Conservation (phyloP, 2,113 vertebrate species). For the Siniperca chuatsi region DNA sequence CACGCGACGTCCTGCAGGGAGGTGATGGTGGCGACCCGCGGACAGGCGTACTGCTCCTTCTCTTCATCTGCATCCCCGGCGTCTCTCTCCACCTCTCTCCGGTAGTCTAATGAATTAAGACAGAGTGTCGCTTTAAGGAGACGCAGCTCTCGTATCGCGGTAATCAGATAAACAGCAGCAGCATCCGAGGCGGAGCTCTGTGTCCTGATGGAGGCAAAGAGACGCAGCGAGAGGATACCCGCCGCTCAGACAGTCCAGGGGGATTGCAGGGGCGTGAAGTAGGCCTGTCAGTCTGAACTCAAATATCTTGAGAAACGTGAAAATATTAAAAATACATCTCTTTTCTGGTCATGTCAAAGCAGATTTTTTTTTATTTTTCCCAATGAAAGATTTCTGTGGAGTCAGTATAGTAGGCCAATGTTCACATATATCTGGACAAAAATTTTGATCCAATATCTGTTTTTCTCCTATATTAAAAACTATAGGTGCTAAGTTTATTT, state of each 20-base stretch:
- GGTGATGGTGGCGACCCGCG: constrained; percentile 19
- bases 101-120: constrained; percentile 25
- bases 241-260: neutral
- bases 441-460: neutral
- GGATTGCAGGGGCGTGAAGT: neutral
- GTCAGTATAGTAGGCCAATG: no score
- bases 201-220: constrained; percentile 18
- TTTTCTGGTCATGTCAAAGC: neutral
- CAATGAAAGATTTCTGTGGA: neutral
- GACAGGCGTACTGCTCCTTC: constrained; percentile 17
- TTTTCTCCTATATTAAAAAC: neutral
- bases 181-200: constrained; percentile 63
- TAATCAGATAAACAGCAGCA: constrained; percentile 58
- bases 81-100: constrained; percentile 40
- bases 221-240: constrained; percentile 14
- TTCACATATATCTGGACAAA: neutral
- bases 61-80: constrained; percentile 58
- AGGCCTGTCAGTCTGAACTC: neutral
- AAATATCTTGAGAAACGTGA: neutral
- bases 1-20: constrained; percentile 5
- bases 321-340: no score
- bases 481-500: neutral
- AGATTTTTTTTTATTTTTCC: neutral
- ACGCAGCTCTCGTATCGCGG: constrained; percentile 44
- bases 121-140: constrained; percentile 55